phyloP scores from a whole-genome alignment of 2,888 invertebrate species.

The Imbricaverruca yamaguchii region DNA sequence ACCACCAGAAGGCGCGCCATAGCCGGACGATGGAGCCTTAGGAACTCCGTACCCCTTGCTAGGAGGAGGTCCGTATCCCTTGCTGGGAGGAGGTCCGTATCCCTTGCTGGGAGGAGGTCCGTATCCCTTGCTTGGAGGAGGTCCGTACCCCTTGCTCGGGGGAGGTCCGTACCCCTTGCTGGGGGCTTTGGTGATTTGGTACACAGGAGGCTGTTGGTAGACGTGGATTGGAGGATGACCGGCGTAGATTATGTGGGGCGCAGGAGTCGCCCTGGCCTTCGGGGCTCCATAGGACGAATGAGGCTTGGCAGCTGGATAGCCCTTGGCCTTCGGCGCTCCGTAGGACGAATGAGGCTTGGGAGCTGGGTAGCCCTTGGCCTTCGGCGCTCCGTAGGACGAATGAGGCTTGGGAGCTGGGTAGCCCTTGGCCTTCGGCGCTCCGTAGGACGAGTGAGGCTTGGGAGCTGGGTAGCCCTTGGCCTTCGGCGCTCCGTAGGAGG shows the following conservation, averaged over 20 bases:
- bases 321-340: conserved; percentile 29
- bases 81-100: conserved; percentile 10
- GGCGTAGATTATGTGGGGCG: conserved; percentile 39
- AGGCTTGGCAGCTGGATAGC: conserved; percentile 23
- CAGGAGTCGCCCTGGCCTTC: conserved; percentile 30
- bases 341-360: not conserved
- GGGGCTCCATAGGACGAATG: conserved; percentile 29
- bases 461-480: conserved; percentile 26
- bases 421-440: conserved; percentile 29
- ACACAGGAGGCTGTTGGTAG: conserved; percentile 38
- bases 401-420: conserved; percentile 34
- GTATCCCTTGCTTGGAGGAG: conserved; percentile 12
- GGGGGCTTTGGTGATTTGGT: conserved; percentile 30
- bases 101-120: conserved; percentile 12
- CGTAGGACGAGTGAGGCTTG: conserved; percentile 25
- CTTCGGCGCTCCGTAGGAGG: conserved; percentile 30
- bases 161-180: conserved; percentile 22
- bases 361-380: conserved; percentile 15
- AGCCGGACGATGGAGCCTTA: conserved; percentile 12
- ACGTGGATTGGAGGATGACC: conserved; percentile 41
- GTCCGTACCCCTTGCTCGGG: conserved; percentile 21
- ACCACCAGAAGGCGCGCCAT: not conserved
- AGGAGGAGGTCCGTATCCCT: conserved; percentile 31
- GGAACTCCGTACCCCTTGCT: conserved; percentile 29
- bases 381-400: conserved; percentile 30